These are phyloP conservation scores for Microplitis deprimator DNA, from an alignment of 2,888 invertebrate genomes.

Conservation along the genomic window DNA sequence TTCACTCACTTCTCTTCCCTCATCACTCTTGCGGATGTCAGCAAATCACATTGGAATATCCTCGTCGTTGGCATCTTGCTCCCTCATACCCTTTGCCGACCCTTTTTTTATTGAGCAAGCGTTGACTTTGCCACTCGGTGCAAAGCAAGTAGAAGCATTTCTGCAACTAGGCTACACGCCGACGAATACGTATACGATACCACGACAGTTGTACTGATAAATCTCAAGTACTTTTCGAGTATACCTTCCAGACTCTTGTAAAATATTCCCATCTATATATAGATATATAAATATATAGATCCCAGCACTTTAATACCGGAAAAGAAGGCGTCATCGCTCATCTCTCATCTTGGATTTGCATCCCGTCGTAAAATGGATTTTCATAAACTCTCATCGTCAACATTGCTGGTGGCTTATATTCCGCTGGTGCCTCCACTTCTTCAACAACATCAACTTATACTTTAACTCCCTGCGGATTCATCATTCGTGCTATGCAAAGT, in stretches of 20 bases:
- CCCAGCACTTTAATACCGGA: conserved; percentile 53
- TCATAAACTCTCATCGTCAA: conserved; percentile 50
- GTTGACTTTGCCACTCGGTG: conserved; percentile 26
- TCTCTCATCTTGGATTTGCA: conserved; percentile 54
- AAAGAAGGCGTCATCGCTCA: conserved; percentile 48
- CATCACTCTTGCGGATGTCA: conserved; percentile 54
- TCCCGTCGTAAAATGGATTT: conserved; percentile 56
- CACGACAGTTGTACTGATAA: conserved; percentile 20
- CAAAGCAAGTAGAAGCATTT: not conserved
- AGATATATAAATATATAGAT: conserved; percentile 20
- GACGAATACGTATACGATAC: conserved; percentile 9
- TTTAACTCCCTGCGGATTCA: not conserved
- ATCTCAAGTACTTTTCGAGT: conserved; percentile 40
- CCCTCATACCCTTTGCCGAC: conserved; percentile 24
- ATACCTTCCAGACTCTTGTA: conserved; percentile 38
- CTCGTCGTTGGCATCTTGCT: conserved; percentile 45
- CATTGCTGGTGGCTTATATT: conserved; percentile 26
- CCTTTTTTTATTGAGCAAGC: conserved; percentile 6
- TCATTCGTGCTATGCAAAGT: conserved; percentile 36
- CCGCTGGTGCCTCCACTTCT: conserved; percentile 32
- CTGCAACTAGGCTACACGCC: not conserved
- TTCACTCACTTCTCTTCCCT: conserved; percentile 44
- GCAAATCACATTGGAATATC: conserved; percentile 58
- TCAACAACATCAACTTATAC: not conserved
- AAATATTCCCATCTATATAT: conserved; percentile 59